A percentile compares a stretch with the other conserved stretches of the same genome.
Evolutionary conservation across 2,888 invertebrate genomes (phyloP).

Genomic region (Iphiclides podalirius): DNA sequence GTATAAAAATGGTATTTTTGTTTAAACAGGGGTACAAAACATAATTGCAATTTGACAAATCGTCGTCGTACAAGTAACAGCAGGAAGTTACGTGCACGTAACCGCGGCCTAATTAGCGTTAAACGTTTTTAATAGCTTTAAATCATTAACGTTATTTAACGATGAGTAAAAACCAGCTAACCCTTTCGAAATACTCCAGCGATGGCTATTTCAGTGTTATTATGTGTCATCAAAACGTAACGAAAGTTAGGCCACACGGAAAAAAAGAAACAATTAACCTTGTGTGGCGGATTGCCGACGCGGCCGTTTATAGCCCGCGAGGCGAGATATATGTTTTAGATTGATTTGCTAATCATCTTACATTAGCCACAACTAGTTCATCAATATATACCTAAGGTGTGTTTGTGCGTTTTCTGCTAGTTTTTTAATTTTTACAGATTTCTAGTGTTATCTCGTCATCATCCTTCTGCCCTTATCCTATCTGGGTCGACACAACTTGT

Average conservation of each 20-base stretch:
- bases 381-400: no score
- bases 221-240: conserved; percentile 62
- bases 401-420: no score
- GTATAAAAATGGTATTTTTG: no score
- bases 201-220: conserved; percentile 49
- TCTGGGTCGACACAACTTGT: no score
- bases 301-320: conserved; percentile 34
- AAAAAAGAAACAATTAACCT: conserved; percentile 60
- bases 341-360: no score
- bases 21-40: no score
- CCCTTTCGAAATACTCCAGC: conserved; percentile 36
- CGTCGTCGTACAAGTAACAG: not conserved
- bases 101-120: conserved; percentile 21
- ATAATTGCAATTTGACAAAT: not conserved
- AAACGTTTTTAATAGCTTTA: conserved; percentile 13
- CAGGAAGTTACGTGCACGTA: conserved; percentile 10
- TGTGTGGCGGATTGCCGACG: conserved; percentile 35
- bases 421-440: no score
- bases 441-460: no score
- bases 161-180: conserved; percentile 29
- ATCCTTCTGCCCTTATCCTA: no score
- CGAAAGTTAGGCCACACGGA: conserved; percentile 42
- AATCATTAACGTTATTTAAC: conserved; percentile 13
- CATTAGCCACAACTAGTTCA: no score
- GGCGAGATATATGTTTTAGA: not conserved